Evolutionary conservation across 2,797 vertebrate species (phyloP), one percentile per base, ranked within the genome.

Genomic region (Manis crassicaudata): DNA sequence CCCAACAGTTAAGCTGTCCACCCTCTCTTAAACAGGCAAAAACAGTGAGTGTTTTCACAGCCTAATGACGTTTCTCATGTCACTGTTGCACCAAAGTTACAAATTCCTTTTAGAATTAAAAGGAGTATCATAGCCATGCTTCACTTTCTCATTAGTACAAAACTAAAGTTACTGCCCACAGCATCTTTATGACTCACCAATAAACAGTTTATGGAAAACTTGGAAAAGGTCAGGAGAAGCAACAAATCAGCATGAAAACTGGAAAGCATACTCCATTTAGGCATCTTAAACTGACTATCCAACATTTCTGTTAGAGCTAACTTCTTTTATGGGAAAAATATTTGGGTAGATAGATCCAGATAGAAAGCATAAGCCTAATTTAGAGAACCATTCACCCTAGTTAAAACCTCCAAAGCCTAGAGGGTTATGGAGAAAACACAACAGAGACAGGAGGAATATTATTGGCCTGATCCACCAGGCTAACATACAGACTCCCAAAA

Each of bases 111-210:
- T 68, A 84, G 87, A 90, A 60, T 67, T 84, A 92, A 65, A 85
- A 90, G 8, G 27, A 87, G 0, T 56, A 52, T 35, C 68, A 85
- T 0, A 82, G 43, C 43, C n/a, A 68, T 6, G 35, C 70, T 63
- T 95, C 58, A 52, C 43, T 68, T 77, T 75, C 65, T 90, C 76
- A 32, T 62, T 11, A 92, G 32, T 32, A 40, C 5, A 75, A 9
- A 84, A 85, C 67, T 68, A 52, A 93, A 63, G 63, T 40, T 92
- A 92, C 80, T 80, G 32, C 35, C 65, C 43, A 9, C 58, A 67
- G 72, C 79, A 60, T 82, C 60, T 91, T 67, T 77, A 92, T 86
- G 73, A 88, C 56, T 96, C 92, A 94, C 67, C 73, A 79, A 67
- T 7, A 95, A 65, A 63, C 0, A 46, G n/a, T 93, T 86, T 72